Base-by-base conservation (phyloP, 2,888 invertebrate species). In the Parascotia fuliginaria region DNA sequence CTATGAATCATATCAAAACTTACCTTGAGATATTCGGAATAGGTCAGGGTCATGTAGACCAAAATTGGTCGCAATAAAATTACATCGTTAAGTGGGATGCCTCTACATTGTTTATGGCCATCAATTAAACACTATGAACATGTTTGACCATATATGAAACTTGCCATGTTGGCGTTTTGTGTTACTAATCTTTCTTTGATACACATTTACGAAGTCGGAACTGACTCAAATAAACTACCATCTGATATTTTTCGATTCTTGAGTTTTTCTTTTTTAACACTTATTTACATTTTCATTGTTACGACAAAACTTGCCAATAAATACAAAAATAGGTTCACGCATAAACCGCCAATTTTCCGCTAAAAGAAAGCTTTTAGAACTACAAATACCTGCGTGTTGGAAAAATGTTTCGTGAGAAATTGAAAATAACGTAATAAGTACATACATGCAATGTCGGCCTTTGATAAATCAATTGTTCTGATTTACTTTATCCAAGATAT, bases 31-130 rank as follows among this genome's bases (percentile, higher is more conserved):
- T 19, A 34, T 14, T 33, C 14, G n/a, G 38, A 42, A 51, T 51
- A 52, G 44, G 52, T 42, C 55, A 65, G 15, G 66, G 66, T 38
- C 40, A 33, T 15, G 42, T 44, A 32, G 44, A 24, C 37, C 49
- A 31, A 33, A 53, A 40, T 47, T 39, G 47, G 36, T 19, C 38
- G 19, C 15, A 45, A 50, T 29, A 40, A 39, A 29, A 50, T 51
- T 37, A 12, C 50, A 51, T 45, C 44, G 5, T 37, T 32, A 44
- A 44, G 50, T 51, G 41, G 44, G 41, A 31, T 44, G 19, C 29
- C 15, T 42, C 14, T 9, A 34, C 27, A 9, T 28, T 29, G 22
- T 41, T 22, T 47, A 47, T 38, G 44, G 24, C 13, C 44, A 39
- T n/a, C 33, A 27, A 33, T 32, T 39, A 32, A 22, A 39, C 39